Percentiles rank a stretch among this genome's conserved stretches.
Conservation (phyloP, 92 coral and sea anemone genomes). For the Porites cylindrica region DNA sequence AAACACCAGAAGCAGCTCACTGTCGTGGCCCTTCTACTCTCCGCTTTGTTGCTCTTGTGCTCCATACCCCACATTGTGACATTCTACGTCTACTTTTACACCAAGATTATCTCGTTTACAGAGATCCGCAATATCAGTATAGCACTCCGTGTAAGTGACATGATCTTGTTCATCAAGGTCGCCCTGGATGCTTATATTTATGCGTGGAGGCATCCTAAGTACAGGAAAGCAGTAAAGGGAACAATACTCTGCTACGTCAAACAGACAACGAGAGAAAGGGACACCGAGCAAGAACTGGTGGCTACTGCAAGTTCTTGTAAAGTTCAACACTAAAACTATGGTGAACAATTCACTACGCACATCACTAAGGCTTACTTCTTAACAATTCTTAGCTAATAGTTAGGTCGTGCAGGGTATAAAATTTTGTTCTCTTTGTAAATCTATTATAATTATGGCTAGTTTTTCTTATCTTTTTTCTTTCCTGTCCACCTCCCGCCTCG, state of each 20-base stretch:
- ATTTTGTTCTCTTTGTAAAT: too few relatives aligned
- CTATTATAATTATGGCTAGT: too few relatives aligned
- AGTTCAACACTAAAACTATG: background rate
- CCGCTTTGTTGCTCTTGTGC: constrained; percentile 66
- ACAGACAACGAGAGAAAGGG: constrained; percentile 4
- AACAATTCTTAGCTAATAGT: background rate
- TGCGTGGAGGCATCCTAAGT: constrained; percentile 86
- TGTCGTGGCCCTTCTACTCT: constrained; percentile 62
- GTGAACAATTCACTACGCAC: too few relatives aligned
- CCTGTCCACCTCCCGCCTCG: too few relatives aligned
- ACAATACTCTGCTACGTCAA: constrained; percentile 35
- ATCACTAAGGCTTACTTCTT: background rate
- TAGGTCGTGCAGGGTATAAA: too few relatives aligned
- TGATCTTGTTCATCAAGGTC: constrained; percentile 74
- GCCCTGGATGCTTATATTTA: constrained; percentile 85
- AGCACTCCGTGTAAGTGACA: constrained; percentile 77
- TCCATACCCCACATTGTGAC: constrained; percentile 68
- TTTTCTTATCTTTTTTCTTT: too few relatives aligned
- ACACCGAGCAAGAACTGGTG: constrained; percentile 35
- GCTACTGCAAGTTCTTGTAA: constrained; percentile 7
- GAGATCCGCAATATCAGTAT: constrained; percentile 70
- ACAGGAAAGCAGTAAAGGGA: constrained; percentile 69
- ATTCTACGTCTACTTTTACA: constrained; percentile 68
- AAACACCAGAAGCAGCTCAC: constrained; percentile 69
- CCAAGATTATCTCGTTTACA: constrained; percentile 16